These are phyloP conservation scores for Pterois miles DNA, from an alignment of 2,797 vertebrate species.

Conservation along the genomic window DNA sequence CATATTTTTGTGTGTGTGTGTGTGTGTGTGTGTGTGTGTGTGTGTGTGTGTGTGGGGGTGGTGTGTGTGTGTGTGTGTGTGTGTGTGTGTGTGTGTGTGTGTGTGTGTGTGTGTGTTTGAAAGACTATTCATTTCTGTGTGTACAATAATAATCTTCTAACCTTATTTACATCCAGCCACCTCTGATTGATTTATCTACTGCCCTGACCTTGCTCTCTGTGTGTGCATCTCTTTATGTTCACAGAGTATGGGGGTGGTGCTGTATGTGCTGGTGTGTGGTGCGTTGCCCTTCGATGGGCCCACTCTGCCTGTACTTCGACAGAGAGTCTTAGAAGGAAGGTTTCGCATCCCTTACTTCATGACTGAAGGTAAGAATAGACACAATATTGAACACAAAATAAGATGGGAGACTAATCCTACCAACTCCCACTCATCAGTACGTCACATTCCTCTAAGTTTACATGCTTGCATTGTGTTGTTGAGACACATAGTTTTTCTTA, in stretches of 20 bases:
- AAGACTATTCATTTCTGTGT: not conserved
- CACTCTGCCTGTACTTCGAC: constrained; percentile 94
- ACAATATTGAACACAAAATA: not conserved
- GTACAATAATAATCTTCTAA: not conserved
- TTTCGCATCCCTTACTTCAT: constrained; percentile 99
- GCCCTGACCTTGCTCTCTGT: constrained; percentile 24
- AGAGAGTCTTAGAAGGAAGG: constrained; percentile 96
- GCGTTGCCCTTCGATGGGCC: constrained; percentile 97
- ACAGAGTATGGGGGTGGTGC: constrained; percentile 98
- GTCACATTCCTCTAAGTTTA: constrained; percentile 2
- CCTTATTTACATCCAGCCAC: constrained; percentile 1
- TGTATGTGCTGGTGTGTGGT: constrained; percentile 97
- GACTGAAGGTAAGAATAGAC: constrained; percentile 93
- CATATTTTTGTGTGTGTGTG: not conserved
- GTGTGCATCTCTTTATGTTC: constrained; percentile 54
- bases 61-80: not conserved
- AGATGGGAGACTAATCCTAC: not conserved
- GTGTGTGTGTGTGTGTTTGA: not conserved
- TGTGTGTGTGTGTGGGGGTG: not conserved
- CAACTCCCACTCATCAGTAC: not conserved
- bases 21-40: not conserved
- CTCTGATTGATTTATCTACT: constrained; percentile 26
- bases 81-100: not conserved
- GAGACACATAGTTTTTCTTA: not conserved
- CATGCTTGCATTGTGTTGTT: not conserved